These are phyloP conservation scores for Panthera tigris DNA, from an alignment of 2,113 vertebrate species.

Conservation along the genomic window DNA sequence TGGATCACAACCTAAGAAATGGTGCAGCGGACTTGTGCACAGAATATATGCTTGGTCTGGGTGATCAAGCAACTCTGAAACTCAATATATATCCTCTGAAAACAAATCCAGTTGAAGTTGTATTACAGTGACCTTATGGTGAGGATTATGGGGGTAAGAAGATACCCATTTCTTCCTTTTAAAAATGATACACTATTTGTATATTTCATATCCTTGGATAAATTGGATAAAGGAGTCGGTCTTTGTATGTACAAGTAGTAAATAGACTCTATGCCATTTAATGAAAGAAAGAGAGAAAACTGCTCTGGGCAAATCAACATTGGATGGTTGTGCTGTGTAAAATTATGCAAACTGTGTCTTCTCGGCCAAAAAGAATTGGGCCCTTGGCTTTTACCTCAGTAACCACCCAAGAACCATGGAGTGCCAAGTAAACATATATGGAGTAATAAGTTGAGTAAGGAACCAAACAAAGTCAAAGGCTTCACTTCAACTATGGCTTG, in stretches of 20 bases:
- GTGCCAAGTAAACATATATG: neutral
- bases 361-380: neutral
- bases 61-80: neutral
- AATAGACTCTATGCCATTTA: neutral
- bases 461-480: neutral
- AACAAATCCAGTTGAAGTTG: slow-evolving; percentile 23
- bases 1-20: neutral
- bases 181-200: neutral
- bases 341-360: neutral
- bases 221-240: neutral
- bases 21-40: neutral
- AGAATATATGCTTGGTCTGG: neutral
- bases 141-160: neutral
- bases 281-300: slow-evolving; percentile 22
- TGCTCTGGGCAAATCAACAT: neutral
- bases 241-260: neutral
- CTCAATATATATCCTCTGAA: neutral
- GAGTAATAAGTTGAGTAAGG: neutral
- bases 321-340: neutral
- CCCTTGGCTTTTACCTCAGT: slow-evolving; percentile 10
- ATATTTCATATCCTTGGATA: neutral
- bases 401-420: neutral
- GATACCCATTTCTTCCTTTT: neutral
- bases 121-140: neutral
- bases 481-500: neutral